These are phyloP conservation scores for Geococcyx californianus DNA, from an alignment of 2,113 vertebrate species.

Conservation along the genomic window DNA sequence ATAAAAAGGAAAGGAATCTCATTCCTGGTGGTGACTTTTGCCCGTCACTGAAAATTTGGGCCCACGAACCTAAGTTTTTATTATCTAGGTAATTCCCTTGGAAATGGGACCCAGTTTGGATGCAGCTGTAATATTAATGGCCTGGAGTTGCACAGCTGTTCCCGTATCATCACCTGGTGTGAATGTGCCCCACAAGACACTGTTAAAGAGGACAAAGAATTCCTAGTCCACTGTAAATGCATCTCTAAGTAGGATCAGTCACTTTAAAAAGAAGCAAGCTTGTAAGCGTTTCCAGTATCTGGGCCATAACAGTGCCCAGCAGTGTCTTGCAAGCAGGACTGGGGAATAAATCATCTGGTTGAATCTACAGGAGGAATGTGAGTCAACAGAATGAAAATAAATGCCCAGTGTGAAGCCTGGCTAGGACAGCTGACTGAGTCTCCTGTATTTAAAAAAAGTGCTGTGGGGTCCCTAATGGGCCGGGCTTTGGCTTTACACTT, in stretches of 20 bases:
- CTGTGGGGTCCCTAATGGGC: not conserved
- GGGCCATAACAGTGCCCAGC: slow-evolving; percentile 15
- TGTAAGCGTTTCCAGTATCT: not conserved
- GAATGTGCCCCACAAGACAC: not conserved
- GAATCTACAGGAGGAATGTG: slow-evolving; percentile 40
- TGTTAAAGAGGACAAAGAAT: slow-evolving; percentile 28
- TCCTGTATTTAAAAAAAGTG: not conserved
- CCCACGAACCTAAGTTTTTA: not conserved
- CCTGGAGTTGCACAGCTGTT: slow-evolving; percentile 56
- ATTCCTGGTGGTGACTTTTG: not conserved
- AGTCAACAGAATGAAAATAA: slow-evolving; percentile 61
- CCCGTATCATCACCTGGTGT: slow-evolving; percentile 41
- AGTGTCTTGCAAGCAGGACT: not conserved
- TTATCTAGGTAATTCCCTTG: slow-evolving; percentile 9
- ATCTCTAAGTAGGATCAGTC: not conserved
- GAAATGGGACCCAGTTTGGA: slow-evolving; percentile 38
- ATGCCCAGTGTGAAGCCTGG: slow-evolving; percentile 50
- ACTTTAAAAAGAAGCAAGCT: not conserved
- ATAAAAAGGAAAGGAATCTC: not conserved
- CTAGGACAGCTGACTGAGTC: slow-evolving; percentile 38
- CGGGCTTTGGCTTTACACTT: not conserved
- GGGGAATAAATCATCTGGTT: slow-evolving; percentile 55
- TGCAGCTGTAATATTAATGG: slow-evolving; percentile 51
- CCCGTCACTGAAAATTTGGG: not conserved
- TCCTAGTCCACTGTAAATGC: not conserved